Evolutionary conservation across 2,113 vertebrate genomes (phyloP).

Genomic region (Nematolebias whitei): DNA sequence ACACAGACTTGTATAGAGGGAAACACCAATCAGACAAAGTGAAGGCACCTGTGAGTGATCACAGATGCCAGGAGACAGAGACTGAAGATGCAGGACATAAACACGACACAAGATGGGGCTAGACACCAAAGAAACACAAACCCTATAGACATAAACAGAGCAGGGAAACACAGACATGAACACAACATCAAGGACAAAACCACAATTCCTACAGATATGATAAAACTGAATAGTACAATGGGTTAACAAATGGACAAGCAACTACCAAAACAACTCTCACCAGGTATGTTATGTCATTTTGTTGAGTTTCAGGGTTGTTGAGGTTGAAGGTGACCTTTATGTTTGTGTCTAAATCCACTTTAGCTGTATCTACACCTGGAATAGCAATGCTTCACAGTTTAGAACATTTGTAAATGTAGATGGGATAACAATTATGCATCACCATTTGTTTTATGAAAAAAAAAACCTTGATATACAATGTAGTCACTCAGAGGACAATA

Average conservation of each 20-base stretch:
- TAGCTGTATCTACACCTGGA: slow-evolving; percentile 4
- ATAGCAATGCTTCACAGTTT: neutral
- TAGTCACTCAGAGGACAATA: neutral
- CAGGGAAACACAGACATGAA: too few species aligned
- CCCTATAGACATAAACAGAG: too few species aligned
- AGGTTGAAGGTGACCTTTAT: neutral
- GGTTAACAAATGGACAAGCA: neutral
- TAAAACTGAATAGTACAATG: neutral
- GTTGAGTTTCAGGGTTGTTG: rapidly evolving
- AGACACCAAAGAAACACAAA: too few species aligned
- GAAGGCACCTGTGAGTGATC: too few species aligned
- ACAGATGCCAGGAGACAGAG: too few species aligned
- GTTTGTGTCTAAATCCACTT: neutral
- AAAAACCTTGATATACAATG: neutral
- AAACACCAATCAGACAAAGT: too few species aligned
- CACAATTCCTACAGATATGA: too few species aligned
- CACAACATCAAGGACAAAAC: too few species aligned
- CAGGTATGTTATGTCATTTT: slow-evolving; percentile 30
- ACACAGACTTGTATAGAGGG: too few species aligned
- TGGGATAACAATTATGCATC: neutral
- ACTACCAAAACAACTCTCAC: slow-evolving; percentile 54
- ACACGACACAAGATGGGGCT: too few species aligned
- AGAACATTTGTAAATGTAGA: neutral
- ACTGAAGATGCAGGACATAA: too few species aligned
- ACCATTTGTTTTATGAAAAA: neutral